These are phyloP conservation scores for Alviniconcha marisindica DNA, from an alignment of 1,140 invertebrate species.

Conservation along the genomic window DNA sequence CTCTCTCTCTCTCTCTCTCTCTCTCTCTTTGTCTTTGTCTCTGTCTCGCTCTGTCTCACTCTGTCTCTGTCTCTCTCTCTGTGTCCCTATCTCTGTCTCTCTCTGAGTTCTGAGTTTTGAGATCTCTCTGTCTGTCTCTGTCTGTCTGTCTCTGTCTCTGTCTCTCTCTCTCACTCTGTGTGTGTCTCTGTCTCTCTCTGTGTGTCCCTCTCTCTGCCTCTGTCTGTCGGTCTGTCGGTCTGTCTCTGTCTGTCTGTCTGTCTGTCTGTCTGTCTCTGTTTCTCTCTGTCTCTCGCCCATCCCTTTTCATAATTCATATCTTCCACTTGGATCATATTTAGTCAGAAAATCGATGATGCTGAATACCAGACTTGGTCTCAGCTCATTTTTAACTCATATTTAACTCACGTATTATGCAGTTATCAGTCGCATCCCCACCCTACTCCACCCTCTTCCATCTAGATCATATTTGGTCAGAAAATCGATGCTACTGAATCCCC, in stretches of 20 bases:
- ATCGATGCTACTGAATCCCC: no score
- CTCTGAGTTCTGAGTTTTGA: neutral
- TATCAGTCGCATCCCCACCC: no score
- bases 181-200: conserved; percentile 6
- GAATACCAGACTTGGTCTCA: no score
- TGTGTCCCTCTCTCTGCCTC: neutral
- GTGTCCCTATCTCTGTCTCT: conserved; percentile 23
- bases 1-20: conserved; percentile 13
- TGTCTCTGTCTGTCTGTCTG: neutral
- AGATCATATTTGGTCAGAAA: no score
- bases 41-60: neutral
- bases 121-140: conserved; percentile 1
- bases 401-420: no score
- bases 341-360: no score
- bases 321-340: no score
- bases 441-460: no score
- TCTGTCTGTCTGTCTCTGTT: neutral
- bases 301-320: neutral
- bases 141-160: neutral
- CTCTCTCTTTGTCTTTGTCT: neutral
- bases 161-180: neutral
- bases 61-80: conserved; percentile 10
- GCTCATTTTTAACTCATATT: no score
- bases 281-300: neutral
- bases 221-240: neutral